A percentile compares a stretch with the other conserved stretches of the same genome.
Conservation (phyloP, 2,113 vertebrate genomes). For the Bos indicus region DNA sequence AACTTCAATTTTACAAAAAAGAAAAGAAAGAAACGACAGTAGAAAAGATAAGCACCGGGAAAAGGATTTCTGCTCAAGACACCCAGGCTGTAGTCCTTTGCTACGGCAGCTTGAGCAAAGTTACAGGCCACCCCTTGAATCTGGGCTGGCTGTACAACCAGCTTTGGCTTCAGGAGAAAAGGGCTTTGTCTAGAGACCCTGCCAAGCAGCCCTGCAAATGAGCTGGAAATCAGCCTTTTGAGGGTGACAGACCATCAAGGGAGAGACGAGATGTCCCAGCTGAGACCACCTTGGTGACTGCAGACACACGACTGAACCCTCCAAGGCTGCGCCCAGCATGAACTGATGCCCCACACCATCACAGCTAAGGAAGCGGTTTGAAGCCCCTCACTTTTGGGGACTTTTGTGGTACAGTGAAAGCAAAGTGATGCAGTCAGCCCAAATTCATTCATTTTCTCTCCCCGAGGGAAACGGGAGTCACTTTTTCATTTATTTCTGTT, state of each 20-base stretch:
- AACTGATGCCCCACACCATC: neutral
- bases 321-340: neutral
- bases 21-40: neutral
- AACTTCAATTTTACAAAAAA: neutral
- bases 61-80: neutral
- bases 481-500: neutral
- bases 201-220: rapidly evolving
- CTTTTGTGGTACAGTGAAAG: neutral
- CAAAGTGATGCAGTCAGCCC: neutral
- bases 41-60: neutral
- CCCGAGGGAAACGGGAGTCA: neutral
- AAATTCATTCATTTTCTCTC: neutral
- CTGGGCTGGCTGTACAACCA: rapidly evolving
- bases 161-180: neutral
- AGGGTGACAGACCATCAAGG: too few relatives aligned
- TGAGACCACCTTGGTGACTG: rapidly evolving
- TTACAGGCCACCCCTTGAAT: neutral
- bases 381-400: neutral
- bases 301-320: rapidly evolving
- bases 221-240: too few relatives aligned
- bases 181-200: neutral
- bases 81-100: neutral
- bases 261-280: rapidly evolving
- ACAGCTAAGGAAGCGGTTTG: neutral
- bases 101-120: rapidly evolving